Percentiles rank a stretch among this genome's conserved stretches.
Evolutionary conservation across 2,113 vertebrate genomes (phyloP).

Genomic region (Crypturellus undulatus): DNA sequence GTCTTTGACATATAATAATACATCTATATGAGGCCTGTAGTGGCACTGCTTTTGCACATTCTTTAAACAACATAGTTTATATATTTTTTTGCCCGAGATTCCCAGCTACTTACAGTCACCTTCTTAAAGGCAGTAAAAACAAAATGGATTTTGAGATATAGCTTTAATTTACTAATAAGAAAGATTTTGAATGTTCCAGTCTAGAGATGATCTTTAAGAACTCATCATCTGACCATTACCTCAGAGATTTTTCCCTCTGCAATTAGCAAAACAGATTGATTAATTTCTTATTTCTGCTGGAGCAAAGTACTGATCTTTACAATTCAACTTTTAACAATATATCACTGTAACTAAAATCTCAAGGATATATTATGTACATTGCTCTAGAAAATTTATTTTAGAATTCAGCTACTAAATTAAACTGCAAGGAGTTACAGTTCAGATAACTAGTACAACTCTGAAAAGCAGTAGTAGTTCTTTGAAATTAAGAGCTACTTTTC

Average conservation of each 20-base stretch:
- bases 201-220: background rate
- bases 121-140: slow-evolving; percentile 32
- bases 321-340: background rate
- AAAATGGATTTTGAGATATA: slow-evolving; percentile 23
- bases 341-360: background rate
- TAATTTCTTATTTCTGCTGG: background rate
- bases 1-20: background rate
- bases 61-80: background rate
- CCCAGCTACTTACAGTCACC: slow-evolving; percentile 37
- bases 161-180: background rate
- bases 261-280: background rate
- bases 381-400: slow-evolving; percentile 22
- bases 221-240: background rate
- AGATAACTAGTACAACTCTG: background rate
- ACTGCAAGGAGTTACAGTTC: background rate
- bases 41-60: background rate
- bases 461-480: background rate
- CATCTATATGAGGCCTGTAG: background rate
- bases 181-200: background rate
- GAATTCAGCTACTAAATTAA: slow-evolving; percentile 1
- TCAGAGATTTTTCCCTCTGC: background rate
- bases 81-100: background rate
- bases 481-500: background rate
- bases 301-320: background rate
- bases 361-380: background rate